phyloP scores from a whole-genome alignment of 2,797 vertebrate genomes.

The Lutjanus campechanus region DNA sequence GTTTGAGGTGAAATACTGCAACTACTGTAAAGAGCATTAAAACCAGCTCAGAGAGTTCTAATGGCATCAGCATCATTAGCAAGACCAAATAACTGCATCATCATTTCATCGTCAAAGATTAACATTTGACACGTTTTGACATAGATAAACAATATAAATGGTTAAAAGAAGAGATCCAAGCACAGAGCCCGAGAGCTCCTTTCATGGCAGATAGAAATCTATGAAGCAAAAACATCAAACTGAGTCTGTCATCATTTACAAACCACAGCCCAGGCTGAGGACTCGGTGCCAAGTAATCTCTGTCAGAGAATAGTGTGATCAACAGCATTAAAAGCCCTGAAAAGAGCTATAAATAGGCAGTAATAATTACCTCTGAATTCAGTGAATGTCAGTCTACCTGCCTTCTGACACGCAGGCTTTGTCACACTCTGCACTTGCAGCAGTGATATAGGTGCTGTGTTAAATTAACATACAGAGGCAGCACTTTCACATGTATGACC shows the following conservation, averaged over 20 bases:
- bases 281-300: slow-evolving; percentile 52
- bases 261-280: slow-evolving; percentile 20
- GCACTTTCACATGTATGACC: background rate
- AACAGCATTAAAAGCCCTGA: slow-evolving; percentile 48
- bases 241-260: slow-evolving; percentile 52
- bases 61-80: slow-evolving; percentile 45
- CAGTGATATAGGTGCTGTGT: background rate
- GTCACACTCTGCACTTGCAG: slow-evolving; percentile 8
- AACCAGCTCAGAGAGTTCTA: slow-evolving; percentile 17
- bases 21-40: slow-evolving; percentile 9
- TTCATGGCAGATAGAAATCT: slow-evolving; percentile 53
- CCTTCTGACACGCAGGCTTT: slow-evolving; percentile 22
- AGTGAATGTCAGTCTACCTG: slow-evolving; percentile 40
- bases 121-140: slow-evolving; percentile 44
- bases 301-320: slow-evolving; percentile 54
- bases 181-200: slow-evolving; percentile 28
- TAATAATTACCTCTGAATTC: slow-evolving; percentile 52
- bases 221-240: slow-evolving; percentile 54
- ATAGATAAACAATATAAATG: slow-evolving; percentile 41
- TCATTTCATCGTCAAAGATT: slow-evolving; percentile 24
- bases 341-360: slow-evolving; percentile 65
- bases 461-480: slow-evolving; percentile 5
- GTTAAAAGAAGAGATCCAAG: slow-evolving; percentile 25
- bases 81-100: slow-evolving; percentile 28
- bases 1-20: background rate